These are phyloP conservation scores for Trichogramma dendrolimi DNA, from an alignment of 2,888 invertebrate genomes.

Conservation along the genomic window DNA sequence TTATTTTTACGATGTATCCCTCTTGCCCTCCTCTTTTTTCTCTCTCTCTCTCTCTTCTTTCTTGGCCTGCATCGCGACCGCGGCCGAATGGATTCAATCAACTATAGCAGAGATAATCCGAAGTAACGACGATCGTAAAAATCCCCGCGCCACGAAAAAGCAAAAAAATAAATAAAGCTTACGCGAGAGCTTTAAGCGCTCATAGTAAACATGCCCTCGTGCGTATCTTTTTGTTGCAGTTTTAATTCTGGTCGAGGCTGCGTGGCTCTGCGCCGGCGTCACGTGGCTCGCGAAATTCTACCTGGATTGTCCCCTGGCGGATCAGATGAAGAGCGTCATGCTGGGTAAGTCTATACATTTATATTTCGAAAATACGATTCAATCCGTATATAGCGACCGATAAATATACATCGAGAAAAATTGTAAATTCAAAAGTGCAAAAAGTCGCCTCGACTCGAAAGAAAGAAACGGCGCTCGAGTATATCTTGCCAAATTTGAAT, in stretches of 20 bases:
- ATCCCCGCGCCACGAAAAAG: conserved; percentile 11
- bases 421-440: background rate
- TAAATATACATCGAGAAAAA: background rate
- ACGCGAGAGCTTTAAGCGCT: background rate
- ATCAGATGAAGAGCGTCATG: conserved; percentile 68
- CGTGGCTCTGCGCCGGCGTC: conserved; percentile 70
- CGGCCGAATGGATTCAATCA: background rate
- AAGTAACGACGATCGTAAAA: conserved; percentile 1
- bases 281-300: conserved; percentile 70
- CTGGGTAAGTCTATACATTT: conserved; percentile 59
- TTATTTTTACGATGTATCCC: no score
- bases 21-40: no score
- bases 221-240: conserved; percentile 55
- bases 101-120: background rate
- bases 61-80: background rate
- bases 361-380: no score
- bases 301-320: conserved; percentile 60
- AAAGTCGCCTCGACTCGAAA: background rate
- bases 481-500: no score
- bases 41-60: no score
- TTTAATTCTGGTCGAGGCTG: conserved; percentile 69
- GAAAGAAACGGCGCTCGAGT: background rate
- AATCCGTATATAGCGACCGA: no score
- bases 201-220: background rate
- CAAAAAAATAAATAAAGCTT: conserved; percentile 10